Base-by-base conservation (phyloP, 1,140 invertebrate species). In the Drosophila nikananu region DNA sequence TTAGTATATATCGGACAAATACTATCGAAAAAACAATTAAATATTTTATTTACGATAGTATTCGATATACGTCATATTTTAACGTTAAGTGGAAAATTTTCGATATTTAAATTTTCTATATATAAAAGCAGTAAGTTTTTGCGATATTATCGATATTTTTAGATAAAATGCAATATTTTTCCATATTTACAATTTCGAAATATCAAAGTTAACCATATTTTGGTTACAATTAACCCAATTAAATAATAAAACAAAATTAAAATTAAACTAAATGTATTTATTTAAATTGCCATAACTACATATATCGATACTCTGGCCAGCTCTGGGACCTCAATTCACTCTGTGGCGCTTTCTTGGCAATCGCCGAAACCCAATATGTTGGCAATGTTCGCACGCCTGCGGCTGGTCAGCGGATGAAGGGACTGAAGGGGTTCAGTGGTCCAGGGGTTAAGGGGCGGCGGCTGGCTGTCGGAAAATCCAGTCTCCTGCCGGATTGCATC, bases 311-410 rank as follows among this genome's bases (percentile, higher is more conserved):
- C n/a, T 7, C 54, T n/a, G 23, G 35, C 35, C 54, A 57, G n/a
- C 35, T 57, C 54, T 39, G 39, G 23, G 9, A 17, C 32, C n/a
- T 23, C 32, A 41, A 21, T 35, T 41, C n/a, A 10, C 35, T 73
- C 52, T 49, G 35, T 32, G 30, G 19, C 23, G 10, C 49, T 73
- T 66, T 54, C 74, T 62, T 77, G 81, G 77, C 76, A 66, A 60
- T 80, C 42, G 78, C 54, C 49, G 41, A 17, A 63, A 32, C 37
- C 48, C 75, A 57, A 71, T 62, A 78, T 83, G 74, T 70, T 77
- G 19, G 60, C 81, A 61, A 60, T 82, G 80, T 65, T 77, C 80
- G 80, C 80, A 70, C 57, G 73, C 82, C 79, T 60, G 46, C 44
- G 73, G 82, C 78, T 46, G 63, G 62, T 59, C 60, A 55, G 49